A percentile compares a stretch with the other conserved stretches of the same genome.
Evolutionary conservation across 2,113 vertebrate species (phyloP).

Genomic region (Neolamprologus longior): DNA sequence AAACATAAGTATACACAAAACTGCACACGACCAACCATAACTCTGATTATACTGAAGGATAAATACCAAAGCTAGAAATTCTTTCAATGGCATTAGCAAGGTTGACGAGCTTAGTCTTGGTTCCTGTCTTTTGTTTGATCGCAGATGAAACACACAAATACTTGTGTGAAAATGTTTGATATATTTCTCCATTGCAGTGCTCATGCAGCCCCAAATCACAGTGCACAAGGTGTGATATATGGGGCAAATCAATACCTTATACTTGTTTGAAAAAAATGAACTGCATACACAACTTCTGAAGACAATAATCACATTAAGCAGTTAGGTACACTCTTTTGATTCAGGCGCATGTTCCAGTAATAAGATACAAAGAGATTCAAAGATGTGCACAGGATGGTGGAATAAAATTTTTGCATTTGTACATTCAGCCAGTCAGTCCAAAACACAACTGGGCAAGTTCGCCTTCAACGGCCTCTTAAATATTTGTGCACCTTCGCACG

Average conservation of each 20-base stretch:
- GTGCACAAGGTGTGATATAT: not conserved
- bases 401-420: conserved; percentile 1
- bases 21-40: not conserved
- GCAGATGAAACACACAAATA: not conserved
- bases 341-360: conserved; percentile 32
- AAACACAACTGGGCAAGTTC: conserved; percentile 1
- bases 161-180: not conserved
- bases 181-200: not conserved
- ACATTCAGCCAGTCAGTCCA: conserved; percentile 37
- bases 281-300: conserved; percentile 26
- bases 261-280: not conserved
- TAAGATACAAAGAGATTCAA: conserved; percentile 23
- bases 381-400: conserved; percentile 1
- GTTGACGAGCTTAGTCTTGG: not conserved
- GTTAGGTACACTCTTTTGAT: conserved; percentile 25
- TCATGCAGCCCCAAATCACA: conserved; percentile 19
- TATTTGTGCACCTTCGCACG: not conserved
- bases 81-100: not conserved
- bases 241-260: not conserved
- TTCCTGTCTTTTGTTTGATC: not conserved
- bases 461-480: not conserved
- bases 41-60: not conserved
- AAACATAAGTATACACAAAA: not conserved
- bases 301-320: conserved; percentile 50
- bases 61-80: not conserved